phyloP scores from a whole-genome alignment of 2,888 invertebrate genomes.

The Phengaris arion region DNA sequence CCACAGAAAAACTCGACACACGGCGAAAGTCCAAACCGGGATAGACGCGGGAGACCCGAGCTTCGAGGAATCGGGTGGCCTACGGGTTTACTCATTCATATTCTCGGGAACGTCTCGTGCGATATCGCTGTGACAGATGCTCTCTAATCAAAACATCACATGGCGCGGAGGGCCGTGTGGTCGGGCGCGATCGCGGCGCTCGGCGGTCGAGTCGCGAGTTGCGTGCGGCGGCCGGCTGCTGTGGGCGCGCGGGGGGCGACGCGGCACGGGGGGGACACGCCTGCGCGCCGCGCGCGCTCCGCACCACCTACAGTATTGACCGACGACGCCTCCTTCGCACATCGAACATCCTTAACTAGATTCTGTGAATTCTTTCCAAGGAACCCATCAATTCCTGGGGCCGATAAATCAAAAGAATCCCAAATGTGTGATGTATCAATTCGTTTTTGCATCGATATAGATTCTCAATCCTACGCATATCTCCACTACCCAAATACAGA shows the following conservation, averaged over 20 bases:
- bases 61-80: conserved; percentile 37
- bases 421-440: conserved; percentile 22
- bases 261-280: conserved; percentile 50
- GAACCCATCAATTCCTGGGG: conserved; percentile 68
- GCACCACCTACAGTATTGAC: conserved; percentile 78
- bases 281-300: conserved; percentile 72
- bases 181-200: conserved; percentile 73
- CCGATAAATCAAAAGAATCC: conserved; percentile 15
- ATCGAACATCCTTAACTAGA: conserved; percentile 77
- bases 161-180: conserved; percentile 61
- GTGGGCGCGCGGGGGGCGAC: conserved; percentile 42
- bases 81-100: conserved; percentile 58
- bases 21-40: conserved; percentile 55
- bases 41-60: background rate
- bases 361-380: conserved; percentile 73
- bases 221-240: conserved; percentile 62
- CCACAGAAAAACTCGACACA: conserved; percentile 74
- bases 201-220: conserved; percentile 77
- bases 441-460: background rate
- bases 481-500: background rate
- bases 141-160: conserved; percentile 76
- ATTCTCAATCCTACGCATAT: background rate
- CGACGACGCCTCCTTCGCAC: conserved; percentile 78
- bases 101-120: conserved; percentile 45
- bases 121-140: conserved; percentile 55